Conservation (phyloP, 2,113 vertebrate genomes). For the Egretta garzetta region DNA sequence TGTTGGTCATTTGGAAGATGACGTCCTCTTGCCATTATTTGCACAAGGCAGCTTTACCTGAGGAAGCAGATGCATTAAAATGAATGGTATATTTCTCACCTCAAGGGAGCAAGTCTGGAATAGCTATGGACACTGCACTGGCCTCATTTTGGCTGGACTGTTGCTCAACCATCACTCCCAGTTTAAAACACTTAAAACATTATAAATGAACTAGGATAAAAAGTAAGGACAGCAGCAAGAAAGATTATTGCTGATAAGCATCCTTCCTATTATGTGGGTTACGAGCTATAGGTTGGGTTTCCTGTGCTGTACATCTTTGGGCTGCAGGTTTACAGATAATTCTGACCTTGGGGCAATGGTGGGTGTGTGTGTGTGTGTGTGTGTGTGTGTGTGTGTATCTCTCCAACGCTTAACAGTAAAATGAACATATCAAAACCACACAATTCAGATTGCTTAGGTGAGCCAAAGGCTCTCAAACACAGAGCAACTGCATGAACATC, state of each 20-base stretch:
- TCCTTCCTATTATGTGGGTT: not conserved
- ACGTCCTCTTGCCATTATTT: not conserved
- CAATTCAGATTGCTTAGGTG: not conserved
- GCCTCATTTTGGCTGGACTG: not conserved
- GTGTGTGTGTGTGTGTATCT: not conserved
- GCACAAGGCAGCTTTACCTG: not conserved
- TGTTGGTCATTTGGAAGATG: not conserved
- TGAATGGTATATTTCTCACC: not conserved
- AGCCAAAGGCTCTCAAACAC: not conserved
- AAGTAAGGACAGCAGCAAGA: not conserved
- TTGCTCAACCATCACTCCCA: not conserved
- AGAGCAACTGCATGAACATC: not conserved
- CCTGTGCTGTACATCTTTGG: not conserved
- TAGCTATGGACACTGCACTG: no score
- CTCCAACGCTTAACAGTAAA: not conserved
- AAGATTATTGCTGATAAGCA: not conserved
- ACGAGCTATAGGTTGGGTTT: not conserved
- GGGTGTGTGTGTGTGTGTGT: no score
- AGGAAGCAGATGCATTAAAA: not conserved
- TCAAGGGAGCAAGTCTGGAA: not conserved
- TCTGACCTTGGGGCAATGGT: not conserved
- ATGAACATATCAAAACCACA: not conserved
- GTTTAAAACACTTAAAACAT: not conserved
- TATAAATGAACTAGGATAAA: not conserved
- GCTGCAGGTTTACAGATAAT: not conserved